These are phyloP conservation scores for Hipposideros larvatus DNA, from an alignment of 2,797 vertebrate species.

Conservation along the genomic window DNA sequence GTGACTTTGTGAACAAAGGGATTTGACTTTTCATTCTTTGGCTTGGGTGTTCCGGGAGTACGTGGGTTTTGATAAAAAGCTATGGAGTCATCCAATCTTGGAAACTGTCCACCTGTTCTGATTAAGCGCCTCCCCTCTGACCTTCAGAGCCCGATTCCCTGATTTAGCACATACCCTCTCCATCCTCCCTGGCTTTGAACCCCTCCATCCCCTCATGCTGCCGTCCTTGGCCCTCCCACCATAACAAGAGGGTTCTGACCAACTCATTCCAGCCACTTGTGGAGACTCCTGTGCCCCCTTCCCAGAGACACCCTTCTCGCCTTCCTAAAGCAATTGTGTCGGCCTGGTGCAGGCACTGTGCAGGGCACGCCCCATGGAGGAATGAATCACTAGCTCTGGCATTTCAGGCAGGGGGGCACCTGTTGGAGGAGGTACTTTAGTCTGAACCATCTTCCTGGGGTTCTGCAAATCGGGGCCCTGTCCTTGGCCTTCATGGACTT, in stretches of 20 bases:
- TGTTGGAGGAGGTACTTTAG: background rate
- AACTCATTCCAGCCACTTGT: background rate
- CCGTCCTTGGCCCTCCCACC: background rate
- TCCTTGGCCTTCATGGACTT: background rate
- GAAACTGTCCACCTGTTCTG: constrained; percentile 11
- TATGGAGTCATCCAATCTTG: constrained; percentile 53
- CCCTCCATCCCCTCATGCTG: background rate
- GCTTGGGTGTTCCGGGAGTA: constrained; percentile 52
- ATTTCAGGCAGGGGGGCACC: background rate
- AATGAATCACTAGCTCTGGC: background rate
- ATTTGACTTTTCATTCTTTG: constrained; percentile 70
- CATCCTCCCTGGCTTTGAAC: too few relatives aligned
- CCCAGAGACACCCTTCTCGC: background rate
- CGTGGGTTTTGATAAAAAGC: constrained; percentile 51
- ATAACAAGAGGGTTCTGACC: background rate
- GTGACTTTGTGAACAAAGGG: constrained; percentile 72
- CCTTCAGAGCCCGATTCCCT: background rate
- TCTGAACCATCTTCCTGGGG: background rate
- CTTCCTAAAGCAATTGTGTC: background rate
- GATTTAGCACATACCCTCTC: background rate
- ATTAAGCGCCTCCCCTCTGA: background rate
- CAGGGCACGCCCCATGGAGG: background rate
- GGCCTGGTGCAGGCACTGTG: background rate
- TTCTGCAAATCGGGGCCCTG: background rate
- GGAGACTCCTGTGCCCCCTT: background rate